Percentiles rank a stretch among this genome's conserved stretches.
phyloP scores from a whole-genome alignment of 1,140 invertebrate genomes.

The Camponotus vicinus region DNA sequence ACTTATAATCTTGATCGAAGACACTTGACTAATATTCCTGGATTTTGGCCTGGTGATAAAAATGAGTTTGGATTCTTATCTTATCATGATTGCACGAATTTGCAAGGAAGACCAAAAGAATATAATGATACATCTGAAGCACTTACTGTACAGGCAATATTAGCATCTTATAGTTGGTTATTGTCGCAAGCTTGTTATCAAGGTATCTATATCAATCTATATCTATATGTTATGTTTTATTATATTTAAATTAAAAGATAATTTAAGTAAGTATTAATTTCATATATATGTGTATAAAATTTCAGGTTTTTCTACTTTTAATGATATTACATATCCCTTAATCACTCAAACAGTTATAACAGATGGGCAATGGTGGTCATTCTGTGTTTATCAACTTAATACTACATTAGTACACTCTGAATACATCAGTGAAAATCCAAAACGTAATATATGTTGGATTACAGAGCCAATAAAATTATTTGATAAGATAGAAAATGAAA shows the following conservation, averaged over 20 bases:
- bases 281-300: constrained; percentile 23
- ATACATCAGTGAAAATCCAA: constrained; percentile 88
- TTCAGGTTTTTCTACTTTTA: constrained; percentile 93
- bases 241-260: background rate
- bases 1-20: constrained; percentile 86
- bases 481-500: constrained; percentile 90
- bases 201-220: constrained; percentile 85
- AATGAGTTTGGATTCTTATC: constrained; percentile 92
- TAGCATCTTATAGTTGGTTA: constrained; percentile 93
- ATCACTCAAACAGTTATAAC: constrained; percentile 94
- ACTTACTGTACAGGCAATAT: constrained; percentile 90
- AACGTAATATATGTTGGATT: constrained; percentile 94
- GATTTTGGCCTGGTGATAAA: constrained; percentile 92
- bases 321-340: constrained; percentile 96
- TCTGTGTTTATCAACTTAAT: constrained; percentile 96
- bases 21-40: constrained; percentile 91
- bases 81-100: constrained; percentile 89
- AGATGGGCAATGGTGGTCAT: constrained; percentile 93
- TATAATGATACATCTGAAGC: constrained; percentile 88
- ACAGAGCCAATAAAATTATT: constrained; percentile 91
- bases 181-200: constrained; percentile 93
- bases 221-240: background rate
- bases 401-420: constrained; percentile 90
- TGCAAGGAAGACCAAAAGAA: constrained; percentile 82
- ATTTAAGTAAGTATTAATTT: background rate